These are phyloP conservation scores for Napeogenes sylphis DNA, from an alignment of 2,888 invertebrate species.

Conservation along the genomic window DNA sequence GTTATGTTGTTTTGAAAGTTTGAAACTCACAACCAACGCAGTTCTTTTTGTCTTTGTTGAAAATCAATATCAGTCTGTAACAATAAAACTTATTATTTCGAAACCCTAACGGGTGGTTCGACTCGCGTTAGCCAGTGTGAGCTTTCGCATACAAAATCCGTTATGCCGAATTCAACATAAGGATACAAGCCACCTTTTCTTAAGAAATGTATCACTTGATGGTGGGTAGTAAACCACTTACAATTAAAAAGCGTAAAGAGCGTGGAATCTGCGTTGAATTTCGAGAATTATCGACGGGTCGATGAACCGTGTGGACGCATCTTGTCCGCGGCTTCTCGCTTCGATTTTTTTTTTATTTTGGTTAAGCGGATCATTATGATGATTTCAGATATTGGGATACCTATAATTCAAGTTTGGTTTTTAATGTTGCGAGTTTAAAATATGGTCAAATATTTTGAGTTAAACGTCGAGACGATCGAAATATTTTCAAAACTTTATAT, in stretches of 20 bases:
- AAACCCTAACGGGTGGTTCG: too few relatives aligned
- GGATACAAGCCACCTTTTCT: conserved; percentile 42
- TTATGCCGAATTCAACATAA: background rate
- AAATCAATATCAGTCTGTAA: too few relatives aligned
- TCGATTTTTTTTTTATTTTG: conserved; percentile 59
- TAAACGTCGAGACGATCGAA: conserved; percentile 9
- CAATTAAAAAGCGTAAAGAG: conserved; percentile 77
- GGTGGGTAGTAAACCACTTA: conserved; percentile 61
- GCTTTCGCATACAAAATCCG: background rate
- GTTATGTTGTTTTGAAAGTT: background rate
- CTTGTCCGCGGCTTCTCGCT: conserved; percentile 64
- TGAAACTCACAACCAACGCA: background rate
- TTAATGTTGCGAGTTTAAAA: conserved; percentile 12
- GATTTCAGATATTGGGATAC: conserved; percentile 13
- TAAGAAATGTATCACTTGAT: conserved; percentile 70
- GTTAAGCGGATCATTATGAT: conserved; percentile 55
- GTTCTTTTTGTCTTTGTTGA: background rate
- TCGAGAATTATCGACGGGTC: conserved; percentile 77
- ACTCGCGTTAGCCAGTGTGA: background rate
- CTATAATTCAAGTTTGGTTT: conserved; percentile 9
- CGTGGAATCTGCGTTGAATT: conserved; percentile 71
- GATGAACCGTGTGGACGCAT: conserved; percentile 71
- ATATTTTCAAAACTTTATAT: conserved; percentile 2
- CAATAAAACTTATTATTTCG: too few relatives aligned
- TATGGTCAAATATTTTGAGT: conserved; percentile 7